Percentiles rank a stretch among this genome's conserved stretches.
Conservation (phyloP, 1,140 invertebrate genomes). For the Cataglyphis hispanica region DNA sequence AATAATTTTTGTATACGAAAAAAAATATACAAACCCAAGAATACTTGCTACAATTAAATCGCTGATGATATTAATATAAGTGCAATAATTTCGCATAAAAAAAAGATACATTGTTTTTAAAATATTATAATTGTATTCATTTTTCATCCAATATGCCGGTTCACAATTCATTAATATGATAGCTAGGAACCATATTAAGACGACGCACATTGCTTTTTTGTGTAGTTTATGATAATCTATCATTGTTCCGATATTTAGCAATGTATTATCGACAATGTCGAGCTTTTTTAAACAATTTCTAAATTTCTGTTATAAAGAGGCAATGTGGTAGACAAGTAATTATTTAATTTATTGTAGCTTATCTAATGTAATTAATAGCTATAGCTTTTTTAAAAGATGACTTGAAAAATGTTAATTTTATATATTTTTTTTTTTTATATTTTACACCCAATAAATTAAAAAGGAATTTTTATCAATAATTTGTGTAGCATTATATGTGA, state of each 20-base stretch:
- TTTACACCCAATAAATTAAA: no score
- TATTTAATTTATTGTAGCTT: no score
- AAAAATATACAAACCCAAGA: slow-evolving; percentile 20
- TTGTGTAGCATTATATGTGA: no score
- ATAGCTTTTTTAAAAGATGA: no score
- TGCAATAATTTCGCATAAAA: background rate
- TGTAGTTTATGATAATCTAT: slow-evolving; percentile 3
- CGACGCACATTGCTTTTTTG: background rate
- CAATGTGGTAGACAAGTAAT: background rate
- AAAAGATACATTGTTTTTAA: background rate
- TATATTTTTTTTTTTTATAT: no score
- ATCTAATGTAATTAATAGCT: no score
- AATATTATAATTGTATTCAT: background rate
- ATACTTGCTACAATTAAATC: background rate
- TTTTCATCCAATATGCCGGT: background rate
- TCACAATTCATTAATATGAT: background rate
- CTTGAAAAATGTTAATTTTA: no score
- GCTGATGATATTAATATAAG: background rate
- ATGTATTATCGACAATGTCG: slow-evolving; percentile 13
- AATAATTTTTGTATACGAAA: background rate
- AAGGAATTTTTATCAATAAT: no score
- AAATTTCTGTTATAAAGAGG: background rate
- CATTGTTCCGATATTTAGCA: background rate
- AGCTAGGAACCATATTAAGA: background rate
- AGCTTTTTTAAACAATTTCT: slow-evolving; percentile 18